A percentile compares a stretch with the other conserved stretches of the same genome.
phyloP scores from a whole-genome alignment of 2,113 vertebrate species.

The Romanogobio albipinnatus region DNA sequence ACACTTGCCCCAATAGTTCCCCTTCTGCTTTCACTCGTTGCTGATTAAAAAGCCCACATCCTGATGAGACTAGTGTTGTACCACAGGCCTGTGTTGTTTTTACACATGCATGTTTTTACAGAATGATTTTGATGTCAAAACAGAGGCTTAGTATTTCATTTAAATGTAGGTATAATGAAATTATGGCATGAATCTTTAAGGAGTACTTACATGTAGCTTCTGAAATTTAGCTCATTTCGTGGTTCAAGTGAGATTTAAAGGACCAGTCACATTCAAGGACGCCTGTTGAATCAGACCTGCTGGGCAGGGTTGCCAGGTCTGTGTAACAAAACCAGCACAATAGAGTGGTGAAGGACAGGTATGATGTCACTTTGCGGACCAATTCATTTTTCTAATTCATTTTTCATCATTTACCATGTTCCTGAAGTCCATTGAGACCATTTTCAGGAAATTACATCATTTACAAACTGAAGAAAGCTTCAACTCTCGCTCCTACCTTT shows the following conservation, averaged over 20 bases:
- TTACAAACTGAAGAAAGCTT: too few relatives aligned
- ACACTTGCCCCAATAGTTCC: neutral
- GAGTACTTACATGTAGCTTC: neutral
- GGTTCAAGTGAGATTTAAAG: neutral
- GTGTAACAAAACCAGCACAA: too few relatives aligned
- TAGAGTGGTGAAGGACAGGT: too few relatives aligned
- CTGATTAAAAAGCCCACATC: constrained; percentile 22
- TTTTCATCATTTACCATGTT: too few relatives aligned
- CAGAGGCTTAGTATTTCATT: neutral
- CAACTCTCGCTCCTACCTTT: too few relatives aligned
- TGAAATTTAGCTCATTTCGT: too few relatives aligned
- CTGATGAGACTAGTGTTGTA: neutral
- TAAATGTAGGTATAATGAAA: neutral
- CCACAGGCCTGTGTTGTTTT: neutral
- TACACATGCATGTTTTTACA: neutral
- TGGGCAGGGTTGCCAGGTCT: too few relatives aligned
- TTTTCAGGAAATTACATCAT: too few relatives aligned
- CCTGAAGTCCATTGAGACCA: too few relatives aligned
- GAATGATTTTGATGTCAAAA: neutral
- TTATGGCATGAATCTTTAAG: neutral
- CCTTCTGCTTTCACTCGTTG: constrained; percentile 5
- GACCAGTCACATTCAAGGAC: neutral
- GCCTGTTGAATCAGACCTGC: neutral
- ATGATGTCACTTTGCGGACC: too few relatives aligned
- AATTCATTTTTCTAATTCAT: too few relatives aligned